Base-by-base conservation (phyloP, 2,888 invertebrate genomes). In the Pseudococcus viburni region DNA sequence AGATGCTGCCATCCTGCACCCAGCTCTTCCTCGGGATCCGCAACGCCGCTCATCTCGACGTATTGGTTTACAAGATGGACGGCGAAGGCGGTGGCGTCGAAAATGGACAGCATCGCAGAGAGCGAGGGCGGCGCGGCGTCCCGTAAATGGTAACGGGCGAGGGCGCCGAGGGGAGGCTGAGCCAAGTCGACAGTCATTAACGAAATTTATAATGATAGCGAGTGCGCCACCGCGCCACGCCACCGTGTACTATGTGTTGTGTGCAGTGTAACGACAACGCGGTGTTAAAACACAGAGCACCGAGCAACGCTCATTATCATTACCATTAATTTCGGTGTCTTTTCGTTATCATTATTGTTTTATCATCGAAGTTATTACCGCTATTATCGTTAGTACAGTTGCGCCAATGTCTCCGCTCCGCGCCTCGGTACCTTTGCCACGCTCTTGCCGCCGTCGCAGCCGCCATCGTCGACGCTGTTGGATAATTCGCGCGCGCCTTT, bases 331-430 rank as follows among this genome's bases (percentile, higher is more conserved):
- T 87, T 87, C 87, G 48, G 87, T 87, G 87, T 87, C 87, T 87
- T 87, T 87, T 87, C 87, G 87, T 87, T 87, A 87, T 87, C 87
- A 87, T 87, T 87, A 87, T 87, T 87, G 87, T 87, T 87, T 87
- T 87, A 87, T 87, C 87, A 87, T 87, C 87, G 87, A 87, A 87
- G 87, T 87, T 87, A 87, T 87, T 87, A 87, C 87, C 87, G 87
- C 87, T 87, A 87, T 87, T 87, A 87, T 87, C 87, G 87, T 87
- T 87, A 87, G 77, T 77, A 87, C 87, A 87, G 87, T 87, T 77
- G 87, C 55, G 55, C 55, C 55, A 51, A 55, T 55, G 55, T 51
- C 85, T 85, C 33, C 55, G 17, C 55, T 17, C 84, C 26, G 15
- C 84, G 7, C 73, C 42, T 77, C 77, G 4, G 64, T 15, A 19